Evolutionary conservation across 2,113 vertebrate genomes (phyloP).

Genomic region (Carollia perspicillata): DNA sequence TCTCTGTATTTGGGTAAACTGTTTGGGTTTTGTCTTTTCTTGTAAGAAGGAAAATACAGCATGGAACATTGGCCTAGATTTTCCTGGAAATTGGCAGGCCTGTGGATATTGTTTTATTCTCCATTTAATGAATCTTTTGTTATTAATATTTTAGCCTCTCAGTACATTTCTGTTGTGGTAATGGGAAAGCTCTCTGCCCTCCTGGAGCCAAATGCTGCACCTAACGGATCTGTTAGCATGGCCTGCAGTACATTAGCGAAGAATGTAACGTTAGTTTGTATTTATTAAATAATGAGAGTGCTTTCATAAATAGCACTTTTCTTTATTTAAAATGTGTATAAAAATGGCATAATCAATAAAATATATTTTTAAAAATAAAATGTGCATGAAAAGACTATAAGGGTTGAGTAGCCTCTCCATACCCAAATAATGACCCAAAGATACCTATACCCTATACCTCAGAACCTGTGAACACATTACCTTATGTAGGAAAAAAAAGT

Average conservation of each 20-base stretch:
- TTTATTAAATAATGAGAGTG: constrained; percentile 36
- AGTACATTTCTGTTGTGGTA: neutral
- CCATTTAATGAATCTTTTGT: constrained; percentile 14
- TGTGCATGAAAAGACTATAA: neutral
- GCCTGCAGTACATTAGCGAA: constrained; percentile 45
- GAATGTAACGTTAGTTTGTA: constrained; percentile 3
- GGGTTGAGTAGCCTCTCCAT: neutral
- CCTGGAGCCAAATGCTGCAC: constrained; percentile 18
- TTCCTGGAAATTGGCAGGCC: neutral
- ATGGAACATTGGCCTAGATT: neutral
- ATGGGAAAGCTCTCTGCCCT: constrained; percentile 17
- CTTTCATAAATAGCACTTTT: constrained; percentile 18
- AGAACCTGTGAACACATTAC: neutral
- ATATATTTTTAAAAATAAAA: no score
- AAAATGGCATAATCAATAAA: no score
- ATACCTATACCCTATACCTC: neutral
- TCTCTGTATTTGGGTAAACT: neutral
- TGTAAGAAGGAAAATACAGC: constrained; percentile 15
- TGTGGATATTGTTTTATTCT: neutral
- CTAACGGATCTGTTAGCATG: neutral
- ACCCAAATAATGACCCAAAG: neutral
- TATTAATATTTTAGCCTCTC: constrained; percentile 43
- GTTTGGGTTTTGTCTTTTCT: constrained; percentile 20
- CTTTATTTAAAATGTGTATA: neutral
- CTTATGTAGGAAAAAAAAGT: neutral